Percentiles rank a stretch among this genome's conserved stretches.
phyloP scores from a whole-genome alignment of 2,888 invertebrate species.

The Netelia inedita region DNA sequence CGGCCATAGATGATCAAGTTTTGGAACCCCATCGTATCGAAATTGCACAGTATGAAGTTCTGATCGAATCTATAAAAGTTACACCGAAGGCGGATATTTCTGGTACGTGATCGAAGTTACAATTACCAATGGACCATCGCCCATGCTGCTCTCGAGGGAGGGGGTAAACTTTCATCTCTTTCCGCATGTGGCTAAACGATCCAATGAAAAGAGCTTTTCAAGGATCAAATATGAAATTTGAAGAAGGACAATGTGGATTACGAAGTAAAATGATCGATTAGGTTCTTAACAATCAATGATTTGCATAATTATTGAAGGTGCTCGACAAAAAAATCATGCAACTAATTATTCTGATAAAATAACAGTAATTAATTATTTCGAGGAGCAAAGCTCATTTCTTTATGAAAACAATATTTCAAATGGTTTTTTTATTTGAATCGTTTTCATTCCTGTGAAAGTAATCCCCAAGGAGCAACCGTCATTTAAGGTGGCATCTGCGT shows the following conservation, averaged over 20 bases:
- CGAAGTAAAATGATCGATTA: neutral
- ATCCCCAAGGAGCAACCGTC: slow-evolving; percentile 5
- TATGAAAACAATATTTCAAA: neutral
- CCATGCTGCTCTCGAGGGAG: slow-evolving; percentile 1
- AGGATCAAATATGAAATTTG: neutral
- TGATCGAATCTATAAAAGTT: slow-evolving; percentile 62
- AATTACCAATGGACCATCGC: slow-evolving; percentile 35
- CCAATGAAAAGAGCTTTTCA: slow-evolving; percentile 20
- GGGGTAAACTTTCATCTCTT: slow-evolving; percentile 41
- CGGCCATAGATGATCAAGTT: slow-evolving; percentile 44
- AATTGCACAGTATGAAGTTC: slow-evolving; percentile 61
- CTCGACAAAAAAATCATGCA: neutral
- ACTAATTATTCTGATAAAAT: neutral
- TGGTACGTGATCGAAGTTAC: slow-evolving; percentile 57
- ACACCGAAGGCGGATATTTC: slow-evolving; percentile 60
- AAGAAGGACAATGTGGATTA: neutral
- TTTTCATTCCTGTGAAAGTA: neutral
- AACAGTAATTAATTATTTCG: neutral
- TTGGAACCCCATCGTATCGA: slow-evolving; percentile 36
- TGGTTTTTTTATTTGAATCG: slow-evolving; percentile 1
- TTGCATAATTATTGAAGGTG: neutral
- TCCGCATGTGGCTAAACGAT: slow-evolving; percentile 22
- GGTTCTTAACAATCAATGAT: too few relatives aligned
- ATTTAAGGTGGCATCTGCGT: slow-evolving; percentile 24
- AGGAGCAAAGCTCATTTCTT: neutral